phyloP scores from a whole-genome alignment of 2,797 vertebrate species.

The Apogon hyalosoma region DNA sequence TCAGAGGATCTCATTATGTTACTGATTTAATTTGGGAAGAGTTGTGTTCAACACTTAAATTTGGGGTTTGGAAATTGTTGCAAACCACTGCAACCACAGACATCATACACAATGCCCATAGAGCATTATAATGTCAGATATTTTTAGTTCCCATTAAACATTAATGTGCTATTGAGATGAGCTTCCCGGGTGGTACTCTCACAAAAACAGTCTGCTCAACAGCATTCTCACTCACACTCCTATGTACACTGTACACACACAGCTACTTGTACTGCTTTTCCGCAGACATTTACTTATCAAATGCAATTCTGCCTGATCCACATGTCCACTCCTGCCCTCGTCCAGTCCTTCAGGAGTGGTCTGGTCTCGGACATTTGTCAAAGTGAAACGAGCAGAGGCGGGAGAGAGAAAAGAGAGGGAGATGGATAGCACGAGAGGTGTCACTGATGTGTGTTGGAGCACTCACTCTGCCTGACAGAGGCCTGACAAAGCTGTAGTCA shows the following conservation, averaged over 20 bases:
- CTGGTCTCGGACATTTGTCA: slow-evolving; percentile 83
- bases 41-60: slow-evolving; percentile 17
- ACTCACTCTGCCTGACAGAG: slow-evolving; percentile 65
- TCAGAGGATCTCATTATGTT: slow-evolving; percentile 8
- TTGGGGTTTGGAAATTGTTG: slow-evolving; percentile 27
- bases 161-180: slow-evolving; percentile 76
- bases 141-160: slow-evolving; percentile 78
- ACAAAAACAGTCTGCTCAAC: slow-evolving; percentile 64
- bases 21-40: slow-evolving; percentile 19
- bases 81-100: slow-evolving; percentile 44
- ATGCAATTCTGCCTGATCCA: slow-evolving; percentile 72
- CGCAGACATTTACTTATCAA: slow-evolving; percentile 76
- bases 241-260: slow-evolving; percentile 26
- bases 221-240: slow-evolving; percentile 19
- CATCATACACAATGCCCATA: slow-evolving; percentile 54
- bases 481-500: slow-evolving; percentile 57
- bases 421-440: slow-evolving; percentile 71
- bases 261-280: slow-evolving; percentile 58
- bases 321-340: slow-evolving; percentile 68
- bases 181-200: slow-evolving; percentile 66
- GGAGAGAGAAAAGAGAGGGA: slow-evolving; percentile 51
- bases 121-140: slow-evolving; percentile 74
- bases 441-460: slow-evolving; percentile 65
- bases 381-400: slow-evolving; percentile 75
- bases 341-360: slow-evolving; percentile 69